Evolutionary conservation across 2,888 invertebrate genomes (phyloP).

Genomic region (Anagyrus pseudococci): DNA sequence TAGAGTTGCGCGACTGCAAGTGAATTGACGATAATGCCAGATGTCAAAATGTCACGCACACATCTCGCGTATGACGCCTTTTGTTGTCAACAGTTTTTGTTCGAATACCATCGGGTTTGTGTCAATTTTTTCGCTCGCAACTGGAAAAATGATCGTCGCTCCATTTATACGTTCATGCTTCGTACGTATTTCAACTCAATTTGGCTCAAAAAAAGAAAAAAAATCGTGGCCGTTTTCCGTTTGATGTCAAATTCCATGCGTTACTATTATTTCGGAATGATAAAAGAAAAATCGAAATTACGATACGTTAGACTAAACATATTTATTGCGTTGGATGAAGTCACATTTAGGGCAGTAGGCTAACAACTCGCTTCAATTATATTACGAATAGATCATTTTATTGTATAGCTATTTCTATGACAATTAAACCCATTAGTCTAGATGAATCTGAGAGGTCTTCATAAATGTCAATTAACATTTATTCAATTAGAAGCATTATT

Average conservation of each 20-base stretch:
- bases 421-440: too few species aligned
- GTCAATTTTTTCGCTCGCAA: constrained; percentile 4
- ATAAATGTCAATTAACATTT: too few species aligned
- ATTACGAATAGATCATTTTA: too few species aligned
- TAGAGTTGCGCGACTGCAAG: too few species aligned
- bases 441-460: too few species aligned
- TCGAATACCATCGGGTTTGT: constrained; percentile 5
- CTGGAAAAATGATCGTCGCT: constrained; percentile 19
- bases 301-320: too few species aligned
- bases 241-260: neutral
- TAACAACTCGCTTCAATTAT: too few species aligned
- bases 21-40: neutral
- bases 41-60: constrained; percentile 10
- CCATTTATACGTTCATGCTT: neutral
- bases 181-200: neutral
- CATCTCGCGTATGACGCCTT: constrained; percentile 14
- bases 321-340: too few species aligned
- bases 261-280: constrained; percentile 8
- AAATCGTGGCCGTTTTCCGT: neutral
- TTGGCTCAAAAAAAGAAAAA: constrained; percentile 8
- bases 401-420: too few species aligned
- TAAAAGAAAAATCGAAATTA: constrained; percentile 5
- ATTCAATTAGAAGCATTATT: too few species aligned
- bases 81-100: neutral
- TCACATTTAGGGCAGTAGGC: too few species aligned